Conservation (phyloP, 2,113 vertebrate genomes). For the human region GRCh38 chr5:10863501-10864000, state of each 20-base stretch:
- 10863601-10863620: no score
- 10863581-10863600: background rate
- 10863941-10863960: background rate
- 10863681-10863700: no score
- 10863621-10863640: background rate
- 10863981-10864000: background rate
- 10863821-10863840: background rate
- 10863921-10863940: background rate
- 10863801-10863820: background rate
- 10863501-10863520: accelerated
- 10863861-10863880: background rate
- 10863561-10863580: background rate
- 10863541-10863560: background rate
- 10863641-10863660: background rate
- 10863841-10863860: background rate
- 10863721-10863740: no score
- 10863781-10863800: background rate
- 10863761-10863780: background rate
- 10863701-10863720: background rate
- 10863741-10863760: background rate
- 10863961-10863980: background rate
- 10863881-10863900: no score
- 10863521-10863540: background rate
- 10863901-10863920: accelerated
- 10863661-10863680: no score